Percentiles rank a stretch among this genome's conserved stretches.
Evolutionary conservation across 2,797 vertebrate genomes (phyloP).

Genomic region (Clarias pachynema): DNA sequence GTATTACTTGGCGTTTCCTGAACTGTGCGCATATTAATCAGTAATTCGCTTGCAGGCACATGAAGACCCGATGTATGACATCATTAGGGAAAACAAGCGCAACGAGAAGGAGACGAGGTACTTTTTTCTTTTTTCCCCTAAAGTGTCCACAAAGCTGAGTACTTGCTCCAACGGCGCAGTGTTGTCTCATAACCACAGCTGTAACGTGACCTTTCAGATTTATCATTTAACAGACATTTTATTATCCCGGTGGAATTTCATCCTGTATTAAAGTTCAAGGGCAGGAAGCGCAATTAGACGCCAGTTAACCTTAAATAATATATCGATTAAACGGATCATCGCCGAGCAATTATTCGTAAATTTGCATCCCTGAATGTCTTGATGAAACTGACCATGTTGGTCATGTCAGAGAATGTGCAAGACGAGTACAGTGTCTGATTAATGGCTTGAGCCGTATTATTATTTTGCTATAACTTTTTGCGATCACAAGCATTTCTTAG

Average conservation of each 20-base stretch:
- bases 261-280: background rate
- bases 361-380: background rate
- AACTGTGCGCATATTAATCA: background rate
- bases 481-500: background rate
- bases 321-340: background rate
- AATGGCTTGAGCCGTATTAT: too few species aligned
- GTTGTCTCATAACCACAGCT: background rate
- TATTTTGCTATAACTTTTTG: background rate
- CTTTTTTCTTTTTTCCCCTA: background rate
- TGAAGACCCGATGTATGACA: conserved; percentile 97
- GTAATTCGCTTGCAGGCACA: conserved; percentile 81
- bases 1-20: background rate
- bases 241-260: background rate
- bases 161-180: background rate
- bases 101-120: conserved; percentile 94
- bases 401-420: background rate
- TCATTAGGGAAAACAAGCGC: conserved; percentile 92
- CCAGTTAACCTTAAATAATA: background rate
- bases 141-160: background rate
- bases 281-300: background rate
- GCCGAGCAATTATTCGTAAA: background rate
- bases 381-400: background rate
- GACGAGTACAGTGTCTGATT: background rate
- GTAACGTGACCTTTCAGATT: background rate
- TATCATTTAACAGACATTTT: background rate